Evolutionary conservation across 2,113 vertebrate genomes (phyloP), one percentile per base, ranked within the genome.

Genomic region (Dromiciops gliroides): DNA sequence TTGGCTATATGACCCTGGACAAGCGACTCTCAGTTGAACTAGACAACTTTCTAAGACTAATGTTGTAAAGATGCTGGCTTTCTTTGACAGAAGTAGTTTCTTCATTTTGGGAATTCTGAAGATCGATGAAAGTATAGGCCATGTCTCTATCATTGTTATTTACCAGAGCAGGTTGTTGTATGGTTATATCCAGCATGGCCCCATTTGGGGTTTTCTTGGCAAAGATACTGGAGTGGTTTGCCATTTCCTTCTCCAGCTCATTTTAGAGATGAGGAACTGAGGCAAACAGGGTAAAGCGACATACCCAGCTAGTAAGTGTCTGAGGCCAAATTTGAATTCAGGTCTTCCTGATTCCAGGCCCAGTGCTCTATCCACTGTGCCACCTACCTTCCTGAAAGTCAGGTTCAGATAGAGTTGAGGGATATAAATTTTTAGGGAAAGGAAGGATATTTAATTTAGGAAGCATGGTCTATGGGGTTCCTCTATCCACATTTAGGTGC

Each of bases 401-500:
- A 92, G 89, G 16, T 24, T 89, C 95, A 90, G 11, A 4, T 93
- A 53, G 52, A 25, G 92, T 53, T 83, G 31, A 94, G 50, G 89
- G 37, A n/a, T 5, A 56, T 90, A 50, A 1, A 52, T 75, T 0
- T 0, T 47, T 91, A 88, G 50, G 47, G 6, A 92, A 93, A 48
- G 25, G 26, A 25, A 95, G 91, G 60, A 48, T 90, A 6, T 91
- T 89, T 53, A 67, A 92, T 83, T 23, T 83, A 92, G 67, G 19
- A 83, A 83, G 16, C 44, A 83, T 83, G n/a, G 60, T 83, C n/a
- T 83, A 2, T 83, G 5, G 37, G 19, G 5, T 96, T 94, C 56
- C 53, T 91, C 92, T 95, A 91, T n/a, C 94, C 28, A 0, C 14
- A 83, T 91, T 14, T 51, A 53, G 23, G 89, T 92, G 47, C 94